Base-by-base conservation (phyloP, 2,113 vertebrate genomes). In the Leptodactylus fuscus region DNA sequence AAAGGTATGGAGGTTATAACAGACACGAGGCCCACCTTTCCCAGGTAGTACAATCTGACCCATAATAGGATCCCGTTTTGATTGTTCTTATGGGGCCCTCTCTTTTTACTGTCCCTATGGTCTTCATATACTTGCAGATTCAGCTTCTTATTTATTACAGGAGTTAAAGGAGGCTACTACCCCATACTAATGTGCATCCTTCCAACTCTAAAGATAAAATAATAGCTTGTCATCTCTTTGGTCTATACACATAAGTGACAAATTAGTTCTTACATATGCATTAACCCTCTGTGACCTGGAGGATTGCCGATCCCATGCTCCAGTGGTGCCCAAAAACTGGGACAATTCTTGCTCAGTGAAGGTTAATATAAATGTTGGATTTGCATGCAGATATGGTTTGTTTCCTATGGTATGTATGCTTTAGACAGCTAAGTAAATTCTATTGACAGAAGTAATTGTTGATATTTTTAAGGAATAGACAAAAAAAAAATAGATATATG, bases 271-370 rank as follows among this genome's bases (percentile, higher is more conserved):
- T 80, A 80, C 53, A 62, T 80, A 60, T 62, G 18, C 53, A 62
- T 80, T 80, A 80, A 80, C 53, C 77, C 53, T 80, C 34, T 80
- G 5, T 62, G 77, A 80, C 77, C 77, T 44, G 38, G 77, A 44
- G 77, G 77, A 80, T 15, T 60, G 77, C 55, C n/a, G 55, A 62
- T 58, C 53, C 53, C 77, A 80, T 60, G 77, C 77, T 80, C 77
- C 55, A 80, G n/a, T 62, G 77, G 53, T 80, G 77, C 77, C 76
- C 76, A 79, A 79, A n/a, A 36, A 79, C 76, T 41, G 76, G 27
- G 32, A 18, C 34, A 24, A 18, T 41, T 38, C 77, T 41, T 41
- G 55, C 36, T 58, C 77, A 62, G 22, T 20, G 38, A 58, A 60
- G 77, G 36, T 80, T 80, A 80, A 62, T 80, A 44, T 44, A 80